phyloP scores from a whole-genome alignment of 2,113 vertebrate species.

The Oncorhynchus tshawytscha region DNA sequence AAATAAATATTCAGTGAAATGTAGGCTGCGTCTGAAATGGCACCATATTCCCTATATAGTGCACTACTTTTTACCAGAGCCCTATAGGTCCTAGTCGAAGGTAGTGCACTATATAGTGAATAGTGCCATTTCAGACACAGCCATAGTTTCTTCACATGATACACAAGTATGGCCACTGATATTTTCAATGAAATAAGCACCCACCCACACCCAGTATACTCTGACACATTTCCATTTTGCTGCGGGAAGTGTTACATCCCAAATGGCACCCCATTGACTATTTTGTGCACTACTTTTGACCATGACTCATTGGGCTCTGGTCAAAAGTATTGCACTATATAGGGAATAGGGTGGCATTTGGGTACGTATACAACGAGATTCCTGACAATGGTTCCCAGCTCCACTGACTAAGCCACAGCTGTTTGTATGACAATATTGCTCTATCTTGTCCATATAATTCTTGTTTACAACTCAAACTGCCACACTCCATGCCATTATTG shows the following conservation, averaged over 20 bases:
- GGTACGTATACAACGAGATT: conserved; percentile 51
- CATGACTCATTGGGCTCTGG: too few species aligned
- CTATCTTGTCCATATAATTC: conserved; percentile 44
- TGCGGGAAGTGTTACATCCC: conserved; percentile 43
- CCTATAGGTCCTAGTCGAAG: too few species aligned
- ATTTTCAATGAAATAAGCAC: conserved; percentile 54
- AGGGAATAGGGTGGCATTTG: too few species aligned
- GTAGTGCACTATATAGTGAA: too few species aligned
- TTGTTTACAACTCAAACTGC: conserved; percentile 37
- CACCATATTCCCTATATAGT: conserved; percentile 15
- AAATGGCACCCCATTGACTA: too few species aligned
- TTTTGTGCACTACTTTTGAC: too few species aligned
- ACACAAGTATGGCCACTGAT: conserved; percentile 64
- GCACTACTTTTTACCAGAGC: too few species aligned
- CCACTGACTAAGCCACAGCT: conserved; percentile 60
- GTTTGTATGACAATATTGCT: conserved; percentile 72
- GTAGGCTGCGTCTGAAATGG: conserved; percentile 41
- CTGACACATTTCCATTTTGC: conserved; percentile 65
- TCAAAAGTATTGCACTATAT: too few species aligned
- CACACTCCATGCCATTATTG: conserved; percentile 69
- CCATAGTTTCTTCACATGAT: conserved; percentile 7
- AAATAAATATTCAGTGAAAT: conserved; percentile 78
- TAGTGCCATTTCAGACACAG: too few species aligned
- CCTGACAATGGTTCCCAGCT: conserved; percentile 61
- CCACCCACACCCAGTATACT: conserved; percentile 48